A percentile compares a stretch with the other conserved stretches of the same genome.
phyloP scores from a whole-genome alignment of 2,888 invertebrate species.

The Clostera curtula region DNA sequence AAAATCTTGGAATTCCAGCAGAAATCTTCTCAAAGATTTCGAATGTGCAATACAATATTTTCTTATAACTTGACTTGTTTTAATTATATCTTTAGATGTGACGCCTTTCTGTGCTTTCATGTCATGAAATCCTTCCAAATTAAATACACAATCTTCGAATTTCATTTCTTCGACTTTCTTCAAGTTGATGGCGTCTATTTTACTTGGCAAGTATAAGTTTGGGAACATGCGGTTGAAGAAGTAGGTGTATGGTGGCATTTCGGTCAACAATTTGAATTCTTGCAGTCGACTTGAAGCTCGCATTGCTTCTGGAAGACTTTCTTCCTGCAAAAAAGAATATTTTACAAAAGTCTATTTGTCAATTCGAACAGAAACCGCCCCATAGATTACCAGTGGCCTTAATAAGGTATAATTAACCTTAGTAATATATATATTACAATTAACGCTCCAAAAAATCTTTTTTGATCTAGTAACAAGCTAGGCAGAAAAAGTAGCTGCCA shows the following conservation, averaged over 20 bases:
- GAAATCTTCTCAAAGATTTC: conserved; percentile 28
- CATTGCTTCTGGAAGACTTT: conserved; percentile 26
- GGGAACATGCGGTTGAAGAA: conserved; percentile 32
- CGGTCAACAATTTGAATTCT: conserved; percentile 37
- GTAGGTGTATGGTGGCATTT: conserved; percentile 34
- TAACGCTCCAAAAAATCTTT: no score
- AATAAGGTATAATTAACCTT: no score
- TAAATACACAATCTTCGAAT: conserved; percentile 27
- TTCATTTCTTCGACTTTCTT: conserved; percentile 20
- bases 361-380: no score
- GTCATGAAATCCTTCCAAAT: conserved; percentile 30
- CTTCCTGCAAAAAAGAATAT: conserved; percentile 32
- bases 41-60: conserved; percentile 33
- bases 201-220: conserved; percentile 29
- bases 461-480: no score
- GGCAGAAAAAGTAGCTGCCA: no score
- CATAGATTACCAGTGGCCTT: no score
- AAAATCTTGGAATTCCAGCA: conserved; percentile 33
- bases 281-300: conserved; percentile 37
- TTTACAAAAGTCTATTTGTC: no score
- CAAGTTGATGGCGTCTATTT: conserved; percentile 19
- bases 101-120: conserved; percentile 25
- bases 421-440: no score
- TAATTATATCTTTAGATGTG: conserved; percentile 30
- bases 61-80: conserved; percentile 38